phyloP scores from a whole-genome alignment of 2,113 vertebrate genomes.

The Psettodes erumei region DNA sequence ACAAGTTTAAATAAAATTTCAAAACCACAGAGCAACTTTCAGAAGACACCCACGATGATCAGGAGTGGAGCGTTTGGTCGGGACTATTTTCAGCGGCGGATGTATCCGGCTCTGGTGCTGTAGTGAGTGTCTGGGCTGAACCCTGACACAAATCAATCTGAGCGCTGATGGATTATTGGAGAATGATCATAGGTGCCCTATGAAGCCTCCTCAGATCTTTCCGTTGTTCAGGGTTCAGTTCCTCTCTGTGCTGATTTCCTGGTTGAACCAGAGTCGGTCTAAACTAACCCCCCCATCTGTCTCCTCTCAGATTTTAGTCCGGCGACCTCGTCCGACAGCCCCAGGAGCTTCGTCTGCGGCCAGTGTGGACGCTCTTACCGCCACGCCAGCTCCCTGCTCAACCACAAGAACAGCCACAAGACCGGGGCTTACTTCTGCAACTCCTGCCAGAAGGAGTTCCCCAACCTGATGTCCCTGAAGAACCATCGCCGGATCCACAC shows the following conservation, averaged over 20 bases:
- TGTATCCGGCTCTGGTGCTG: too few species aligned
- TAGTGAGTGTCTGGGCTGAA: too few species aligned
- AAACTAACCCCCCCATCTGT: conserved; percentile 32
- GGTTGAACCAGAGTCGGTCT: background rate
- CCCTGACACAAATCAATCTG: too few species aligned
- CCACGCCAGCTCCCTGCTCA: conserved; percentile 82
- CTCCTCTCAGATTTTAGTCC: conserved; percentile 52
- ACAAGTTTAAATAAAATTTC: too few species aligned
- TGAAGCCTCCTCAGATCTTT: background rate
- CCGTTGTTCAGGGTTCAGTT: background rate
- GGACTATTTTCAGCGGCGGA: too few species aligned
- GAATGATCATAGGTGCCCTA: too few species aligned
- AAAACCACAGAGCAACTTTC: too few species aligned
- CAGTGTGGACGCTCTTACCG: conserved; percentile 81
- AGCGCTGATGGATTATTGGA: too few species aligned
- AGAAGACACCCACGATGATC: too few species aligned
- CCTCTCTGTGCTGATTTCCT: background rate
- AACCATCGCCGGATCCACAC: conserved; percentile 84
- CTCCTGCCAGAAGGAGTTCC: conserved; percentile 82
- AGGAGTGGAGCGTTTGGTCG: too few species aligned
- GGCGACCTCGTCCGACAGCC: conserved; percentile 9
- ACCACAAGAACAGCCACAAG: conserved; percentile 85
- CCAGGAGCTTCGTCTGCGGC: conserved; percentile 65
- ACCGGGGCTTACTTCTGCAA: conserved; percentile 80
- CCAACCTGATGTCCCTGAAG: conserved; percentile 82